Conservation (phyloP, 2,888 invertebrate genomes). For the Amphipoea lucens region DNA sequence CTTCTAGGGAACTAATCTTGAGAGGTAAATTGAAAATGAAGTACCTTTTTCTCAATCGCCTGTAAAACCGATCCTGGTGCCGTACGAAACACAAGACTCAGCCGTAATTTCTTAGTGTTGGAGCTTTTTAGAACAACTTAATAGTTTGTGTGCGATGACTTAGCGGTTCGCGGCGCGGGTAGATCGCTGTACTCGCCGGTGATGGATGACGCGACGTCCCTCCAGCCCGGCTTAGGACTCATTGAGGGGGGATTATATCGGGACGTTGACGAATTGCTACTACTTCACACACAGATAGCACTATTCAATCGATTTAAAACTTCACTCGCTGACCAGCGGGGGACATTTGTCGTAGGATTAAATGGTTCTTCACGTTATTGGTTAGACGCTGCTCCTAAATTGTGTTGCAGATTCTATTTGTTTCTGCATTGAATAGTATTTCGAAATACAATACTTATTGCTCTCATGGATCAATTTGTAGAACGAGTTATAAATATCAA, state of each 20-base stretch:
- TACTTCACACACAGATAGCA: constrained; percentile 83
- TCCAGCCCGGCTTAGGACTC: constrained; percentile 84
- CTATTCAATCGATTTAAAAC: constrained; percentile 88
- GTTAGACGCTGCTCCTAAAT: constrained; percentile 25
- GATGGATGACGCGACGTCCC: constrained; percentile 87
- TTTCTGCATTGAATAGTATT: constrained; percentile 14
- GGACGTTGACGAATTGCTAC: constrained; percentile 88
- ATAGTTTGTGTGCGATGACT: constrained; percentile 77
- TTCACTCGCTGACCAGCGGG: constrained; percentile 70
- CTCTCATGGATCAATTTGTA: constrained; percentile 9
- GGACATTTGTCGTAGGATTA: constrained; percentile 74
- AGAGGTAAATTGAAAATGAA: constrained; percentile 25
- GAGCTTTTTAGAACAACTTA: constrained; percentile 71
- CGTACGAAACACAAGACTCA: constrained; percentile 27
- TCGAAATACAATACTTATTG: constrained; percentile 6
- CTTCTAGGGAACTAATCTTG: constrained; percentile 21
- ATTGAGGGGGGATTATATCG: constrained; percentile 88
- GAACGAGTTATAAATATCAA: constrained; percentile 16
- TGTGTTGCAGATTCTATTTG: constrained; percentile 9
- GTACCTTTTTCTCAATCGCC: constrained; percentile 39
- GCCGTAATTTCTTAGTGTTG: constrained; percentile 57
- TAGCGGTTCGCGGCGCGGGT: constrained; percentile 72
- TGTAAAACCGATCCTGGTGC: constrained; percentile 22
- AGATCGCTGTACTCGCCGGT: constrained; percentile 74
- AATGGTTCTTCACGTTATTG: constrained; percentile 60